Percentiles rank a stretch among this genome's conserved stretches.
Conservation (phyloP, 2,888 invertebrate genomes). For the Cheilosia impressa region DNA sequence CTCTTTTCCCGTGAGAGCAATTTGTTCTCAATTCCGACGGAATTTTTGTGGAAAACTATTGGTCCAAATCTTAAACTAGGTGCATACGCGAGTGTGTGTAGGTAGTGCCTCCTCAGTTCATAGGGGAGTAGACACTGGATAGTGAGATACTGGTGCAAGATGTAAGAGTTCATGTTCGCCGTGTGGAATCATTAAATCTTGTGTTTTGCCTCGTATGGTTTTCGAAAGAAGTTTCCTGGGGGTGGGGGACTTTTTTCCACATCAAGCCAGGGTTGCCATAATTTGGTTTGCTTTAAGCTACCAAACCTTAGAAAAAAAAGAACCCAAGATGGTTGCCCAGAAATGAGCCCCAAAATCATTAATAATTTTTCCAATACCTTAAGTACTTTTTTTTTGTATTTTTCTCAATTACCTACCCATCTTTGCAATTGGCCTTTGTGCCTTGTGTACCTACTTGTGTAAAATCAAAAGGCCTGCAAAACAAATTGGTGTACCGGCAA, state of each 20-base stretch:
- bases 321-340: too few species aligned
- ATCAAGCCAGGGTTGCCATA: background rate
- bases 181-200: constrained; percentile 62
- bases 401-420: too few species aligned
- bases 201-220: constrained; percentile 36
- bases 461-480: too few species aligned
- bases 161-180: background rate
- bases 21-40: constrained; percentile 30
- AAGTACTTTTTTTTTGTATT: too few species aligned
- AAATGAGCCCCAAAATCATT: too few species aligned
- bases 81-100: background rate
- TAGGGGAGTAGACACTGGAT: background rate
- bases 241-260: background rate
- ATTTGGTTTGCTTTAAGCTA: too few species aligned
- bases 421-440: too few species aligned
- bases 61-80: constrained; percentile 15
- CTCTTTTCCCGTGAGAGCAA: constrained; percentile 45
- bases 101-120: too few species aligned
- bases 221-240: constrained; percentile 14
- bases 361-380: too few species aligned
- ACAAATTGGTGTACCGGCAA: too few species aligned
- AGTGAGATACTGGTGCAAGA: background rate
- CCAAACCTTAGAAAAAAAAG: too few species aligned
- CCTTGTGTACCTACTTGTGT: too few species aligned
- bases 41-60: constrained; percentile 4